Base-by-base conservation (phyloP, 2,797 vertebrate genomes). In the Aphelocoma californica region DNA sequence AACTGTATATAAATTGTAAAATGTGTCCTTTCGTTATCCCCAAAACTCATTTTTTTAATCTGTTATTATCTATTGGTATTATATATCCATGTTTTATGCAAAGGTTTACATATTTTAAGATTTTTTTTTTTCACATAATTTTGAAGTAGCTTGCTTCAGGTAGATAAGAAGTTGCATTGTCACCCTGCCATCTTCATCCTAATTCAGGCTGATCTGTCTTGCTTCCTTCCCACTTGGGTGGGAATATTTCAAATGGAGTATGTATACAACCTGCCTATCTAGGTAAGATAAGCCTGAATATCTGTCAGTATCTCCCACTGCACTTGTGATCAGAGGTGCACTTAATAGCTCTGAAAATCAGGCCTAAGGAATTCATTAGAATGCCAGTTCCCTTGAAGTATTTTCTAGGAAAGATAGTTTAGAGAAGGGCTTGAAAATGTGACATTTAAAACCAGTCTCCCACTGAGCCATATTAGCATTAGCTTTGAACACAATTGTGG, bases 391-490 rank as follows among this genome's bases (percentile, higher is more conserved):
- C 80, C 91, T 97, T 95, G 93, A 96, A 96, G 89, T 96, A 73
- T 81, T 91, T 64, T 90, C 87, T 53, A 19, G 69, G 74, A 96
- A 95, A 86, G 51, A 69, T 65, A 77, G 72, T 94, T 96, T 94
- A 90, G 82, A 92, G 93, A 84, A 88, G 56, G 80, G 48, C 66
- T 94, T 80, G 91, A 81, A 94, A 95, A 95, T 93, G 60, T 92
- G 93, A 92, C 95, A 96, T 94, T 96, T 96, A 74, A 90, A 95
- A 92, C 95, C 58, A 82, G 83, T 92, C 77, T 93, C 93, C 92
- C 90, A 87, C 86, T 90, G 95, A 96, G 94, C 91, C 90, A 77
- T 88, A 97, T 97, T 96, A 95, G 83, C 94, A 95, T 96, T 82
- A 77, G 60, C 88, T 96, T 97, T 96, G 92, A 97, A 90, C 90